Evolutionary conservation across 1,140 invertebrate species (phyloP).

Genomic region (Harpegnathos saltator): DNA sequence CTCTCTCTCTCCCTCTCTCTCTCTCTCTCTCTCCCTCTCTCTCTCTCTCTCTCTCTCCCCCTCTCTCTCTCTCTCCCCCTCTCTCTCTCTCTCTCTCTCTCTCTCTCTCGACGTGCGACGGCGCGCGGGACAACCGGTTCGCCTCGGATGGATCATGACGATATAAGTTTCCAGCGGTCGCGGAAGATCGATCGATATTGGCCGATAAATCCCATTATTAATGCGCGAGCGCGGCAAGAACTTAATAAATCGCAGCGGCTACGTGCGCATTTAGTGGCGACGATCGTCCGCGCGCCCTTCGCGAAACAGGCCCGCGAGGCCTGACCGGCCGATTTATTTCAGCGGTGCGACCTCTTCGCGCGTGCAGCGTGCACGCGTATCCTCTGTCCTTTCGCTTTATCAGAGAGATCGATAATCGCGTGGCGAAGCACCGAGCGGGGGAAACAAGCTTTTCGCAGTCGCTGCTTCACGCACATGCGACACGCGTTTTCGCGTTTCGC

Average conservation of each 20-base stretch:
- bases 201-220: conserved; percentile 75
- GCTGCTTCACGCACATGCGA: no score
- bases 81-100: no score
- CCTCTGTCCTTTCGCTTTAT: conserved; percentile 43
- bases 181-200: conserved; percentile 71
- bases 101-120: neutral
- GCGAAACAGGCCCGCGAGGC: conserved; percentile 57
- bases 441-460: no score
- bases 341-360: conserved; percentile 19
- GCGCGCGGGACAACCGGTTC: conserved; percentile 60
- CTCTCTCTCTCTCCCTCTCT: no score
- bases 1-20: no score
- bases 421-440: no score
- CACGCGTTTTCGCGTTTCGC: no score
- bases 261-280: conserved; percentile 41
- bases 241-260: conserved; percentile 68
- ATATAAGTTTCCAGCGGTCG: conserved; percentile 65
- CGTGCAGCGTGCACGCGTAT: conserved; percentile 32
- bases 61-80: no score
- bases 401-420: conserved; percentile 44
- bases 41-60: no score
- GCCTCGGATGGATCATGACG: conserved; percentile 50
- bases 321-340: conserved; percentile 53
- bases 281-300: conserved; percentile 44
- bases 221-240: conserved; percentile 59